Base-by-base conservation (phyloP, 2,888 invertebrate species). In the Agonopterix alstromeriana region DNA sequence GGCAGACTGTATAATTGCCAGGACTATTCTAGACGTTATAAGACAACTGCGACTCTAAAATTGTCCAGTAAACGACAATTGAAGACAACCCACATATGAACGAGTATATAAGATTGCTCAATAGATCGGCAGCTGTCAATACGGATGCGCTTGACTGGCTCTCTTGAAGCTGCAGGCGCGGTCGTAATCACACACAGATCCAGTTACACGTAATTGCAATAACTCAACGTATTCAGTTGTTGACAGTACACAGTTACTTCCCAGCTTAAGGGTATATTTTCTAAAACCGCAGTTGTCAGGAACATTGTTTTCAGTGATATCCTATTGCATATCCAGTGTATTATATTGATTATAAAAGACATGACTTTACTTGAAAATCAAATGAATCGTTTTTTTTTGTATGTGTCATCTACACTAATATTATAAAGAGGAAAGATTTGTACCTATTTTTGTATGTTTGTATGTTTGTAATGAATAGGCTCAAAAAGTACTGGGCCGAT, bases 21-120 rank as follows among this genome's bases (percentile, higher is more conserved):
- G 58, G 59, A 57, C 60, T 55, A 57, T 62, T 67, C 27, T 27
- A 27, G 27, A 27, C 27, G 27, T 63, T 53, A 51, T 49, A 49
- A 27, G 52, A 52, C 42, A 56, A 52, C 56, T 50, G 50, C 54
- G 65, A 63, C 54, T 51, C 53, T 52, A 57, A 66, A 67, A 71
- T 77, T 76, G 76, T 66, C 65, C 56, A 61, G 62, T 67, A 62
- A 64, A 69, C 58, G 62, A 65, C 65, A 67, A 65, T 68, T 63
- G 60, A 55, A 49, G 45, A 55, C 70, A 60, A 51, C 73, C 74
- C 61, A 73, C 75, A 58, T 55, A 64, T 60, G 65, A 62, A 56
- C 54, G 53, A 58, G 52, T 53, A 49, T 52, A 55, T 11, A 5
- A 54, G 58, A 60, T 67, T 56, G 52, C 54, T 54, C 52, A 54